A percentile compares a stretch with the other conserved stretches of the same genome.
phyloP scores from a whole-genome alignment of 2,113 vertebrate genomes.

The Triplophysa tibetana region DNA sequence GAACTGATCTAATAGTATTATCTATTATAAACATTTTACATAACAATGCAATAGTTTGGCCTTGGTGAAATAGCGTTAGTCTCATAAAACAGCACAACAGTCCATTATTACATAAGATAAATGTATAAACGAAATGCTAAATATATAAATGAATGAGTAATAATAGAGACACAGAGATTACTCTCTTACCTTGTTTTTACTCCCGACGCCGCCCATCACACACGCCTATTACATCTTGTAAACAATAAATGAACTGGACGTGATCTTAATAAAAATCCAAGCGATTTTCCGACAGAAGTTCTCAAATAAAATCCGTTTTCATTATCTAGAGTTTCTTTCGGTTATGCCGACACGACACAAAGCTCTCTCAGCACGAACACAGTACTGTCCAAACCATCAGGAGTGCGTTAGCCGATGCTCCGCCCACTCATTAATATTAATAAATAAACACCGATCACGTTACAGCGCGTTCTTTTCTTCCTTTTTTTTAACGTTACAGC shows the following conservation, averaged over 20 bases:
- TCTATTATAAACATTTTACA: too few relatives aligned
- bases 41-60: too few relatives aligned
- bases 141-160: too few relatives aligned
- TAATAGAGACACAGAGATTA: not conserved
- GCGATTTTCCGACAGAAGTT: not conserved
- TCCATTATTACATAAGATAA: not conserved
- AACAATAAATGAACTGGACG: not conserved
- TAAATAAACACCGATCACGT: not conserved
- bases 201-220: conserved; percentile 33
- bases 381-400: not conserved
- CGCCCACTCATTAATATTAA: conserved; percentile 20
- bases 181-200: conserved; percentile 47
- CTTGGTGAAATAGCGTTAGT: not conserved
- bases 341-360: not conserved
- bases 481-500: not conserved
- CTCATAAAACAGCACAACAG: not conserved
- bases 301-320: not conserved
- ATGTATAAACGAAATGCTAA: not conserved
- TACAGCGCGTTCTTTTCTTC: not conserved
- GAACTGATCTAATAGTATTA: too few relatives aligned
- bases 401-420: not conserved
- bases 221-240: conserved; percentile 40
- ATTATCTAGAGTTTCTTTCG: not conserved
- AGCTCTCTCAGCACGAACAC: not conserved
- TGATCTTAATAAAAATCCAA: not conserved